Evolutionary conservation across 2,888 invertebrate species (phyloP), one percentile per base, ranked within the genome.

Genomic region (Folsomia manolachei): DNA sequence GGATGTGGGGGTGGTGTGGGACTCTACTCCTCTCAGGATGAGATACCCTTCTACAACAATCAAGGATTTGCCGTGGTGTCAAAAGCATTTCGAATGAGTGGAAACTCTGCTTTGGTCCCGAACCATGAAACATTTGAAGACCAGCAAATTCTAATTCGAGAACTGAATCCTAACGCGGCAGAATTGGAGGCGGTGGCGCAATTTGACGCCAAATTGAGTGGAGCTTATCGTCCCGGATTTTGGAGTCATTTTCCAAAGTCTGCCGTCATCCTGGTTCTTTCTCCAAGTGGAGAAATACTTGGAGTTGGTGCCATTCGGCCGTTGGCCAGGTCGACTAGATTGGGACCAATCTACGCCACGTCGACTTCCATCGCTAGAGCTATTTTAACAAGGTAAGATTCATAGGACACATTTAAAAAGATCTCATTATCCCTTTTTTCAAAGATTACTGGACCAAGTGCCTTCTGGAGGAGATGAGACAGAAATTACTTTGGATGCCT

Each of bases 161-260:
- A 4, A 9, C 4, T 39, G 39, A 39, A 39, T 39, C 39, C 39
- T 4, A 14, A 39, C 39, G 14, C 39, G n/a, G n/a, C n/a, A 4
- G 39, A 39, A 9, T 39, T 39, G 39, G 39, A 39, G 39, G 14
- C 4, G 14, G 14, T 39, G 14, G 39, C 39, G 4, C 39, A 39
- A 39, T 39, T 39, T 19, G 56, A 56, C 21, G 56, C 56, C 18
- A 19, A 7, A 4, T 14, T n/a, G 56, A 56, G 56, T 21, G 56
- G 56, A 7, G 18, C 56, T 56, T 56, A 19, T 56, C 56, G 56
- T 56, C 56, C 56, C 4, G 56, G 56, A 56, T 56, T 56, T n/a
- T 56, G 56, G 56, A n/a, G 4, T 7, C 56, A 19, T 7, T 56
- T 56, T 56, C 7, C 56, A 14, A 39, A 39, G 7, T 39, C 4